Evolutionary conservation across 2,113 vertebrate genomes (phyloP).

Genomic region (Lates calcarifer): DNA sequence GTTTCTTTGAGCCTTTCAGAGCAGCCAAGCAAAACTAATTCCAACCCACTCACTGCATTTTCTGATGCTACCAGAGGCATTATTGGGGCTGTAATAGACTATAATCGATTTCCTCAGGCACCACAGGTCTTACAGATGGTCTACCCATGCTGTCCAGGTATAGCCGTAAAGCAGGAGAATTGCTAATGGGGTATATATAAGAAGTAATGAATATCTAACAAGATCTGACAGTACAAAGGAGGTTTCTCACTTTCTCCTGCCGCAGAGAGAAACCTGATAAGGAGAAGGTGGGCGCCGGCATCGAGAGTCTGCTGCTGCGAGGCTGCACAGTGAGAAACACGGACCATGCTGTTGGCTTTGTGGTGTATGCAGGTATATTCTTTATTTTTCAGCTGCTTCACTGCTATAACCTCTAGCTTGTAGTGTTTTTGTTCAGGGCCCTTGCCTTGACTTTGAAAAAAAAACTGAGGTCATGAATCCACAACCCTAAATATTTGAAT

Average conservation of each 20-base stretch:
- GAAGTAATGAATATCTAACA: constrained; percentile 71
- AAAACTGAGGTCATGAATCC: not conserved
- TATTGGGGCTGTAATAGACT: constrained; percentile 68
- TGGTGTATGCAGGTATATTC: constrained; percentile 93
- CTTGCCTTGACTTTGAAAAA: not conserved
- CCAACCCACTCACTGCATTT: constrained; percentile 58
- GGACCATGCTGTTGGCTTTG: constrained; percentile 91
- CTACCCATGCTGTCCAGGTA: constrained; percentile 53
- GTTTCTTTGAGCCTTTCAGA: constrained; percentile 48
- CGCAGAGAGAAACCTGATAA: constrained; percentile 89
- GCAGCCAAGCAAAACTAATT: constrained; percentile 70
- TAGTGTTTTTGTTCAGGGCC: not conserved
- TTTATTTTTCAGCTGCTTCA: constrained; percentile 7
- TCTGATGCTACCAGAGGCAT: constrained; percentile 59
- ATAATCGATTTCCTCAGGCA: constrained; percentile 73
- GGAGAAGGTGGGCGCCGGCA: constrained; percentile 87
- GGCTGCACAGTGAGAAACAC: constrained; percentile 96
- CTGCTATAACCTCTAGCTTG: constrained; percentile 23
- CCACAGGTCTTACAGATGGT: constrained; percentile 57
- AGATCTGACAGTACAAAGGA: constrained; percentile 68
- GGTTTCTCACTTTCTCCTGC: constrained; percentile 62
- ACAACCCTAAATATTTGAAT: not conserved
- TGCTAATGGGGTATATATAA: constrained; percentile 65
- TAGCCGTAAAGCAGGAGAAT: constrained; percentile 53
- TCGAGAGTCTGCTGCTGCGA: constrained; percentile 92